A percentile compares a stretch with the other conserved stretches of the same genome.
phyloP scores from a whole-genome alignment of 1,140 invertebrate species.

The Lutraria rhynchaena region DNA sequence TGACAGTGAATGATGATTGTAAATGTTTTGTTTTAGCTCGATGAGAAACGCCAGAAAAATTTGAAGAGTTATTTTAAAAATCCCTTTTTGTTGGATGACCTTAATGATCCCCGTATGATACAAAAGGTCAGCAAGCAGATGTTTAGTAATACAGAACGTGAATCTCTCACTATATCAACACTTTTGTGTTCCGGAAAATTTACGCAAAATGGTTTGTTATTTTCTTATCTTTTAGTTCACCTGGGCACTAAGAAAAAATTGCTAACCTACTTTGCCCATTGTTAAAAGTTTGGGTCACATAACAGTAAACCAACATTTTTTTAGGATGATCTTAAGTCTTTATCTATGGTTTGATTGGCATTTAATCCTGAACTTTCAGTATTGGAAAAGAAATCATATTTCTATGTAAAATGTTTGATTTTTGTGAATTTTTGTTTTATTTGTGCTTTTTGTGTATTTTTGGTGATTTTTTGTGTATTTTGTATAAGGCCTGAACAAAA shows the following conservation, averaged over 20 bases:
- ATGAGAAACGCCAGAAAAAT: constrained; percentile 76
- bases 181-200: constrained; percentile 96
- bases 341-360: too few relatives aligned
- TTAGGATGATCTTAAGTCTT: too few relatives aligned
- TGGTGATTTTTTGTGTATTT: too few relatives aligned
- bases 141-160: constrained; percentile 78
- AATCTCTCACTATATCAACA: constrained; percentile 91
- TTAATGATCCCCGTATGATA: constrained; percentile 59
- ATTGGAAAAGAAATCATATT: too few relatives aligned
- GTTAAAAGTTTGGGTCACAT: too few relatives aligned
- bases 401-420: too few relatives aligned
- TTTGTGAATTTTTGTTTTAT: too few relatives aligned
- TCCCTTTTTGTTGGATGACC: constrained; percentile 86
- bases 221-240: not conserved
- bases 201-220: constrained; percentile 91
- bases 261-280: not conserved
- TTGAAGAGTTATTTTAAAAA: constrained; percentile 89
- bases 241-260: not conserved
- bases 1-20: too few relatives aligned
- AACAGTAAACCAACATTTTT: too few relatives aligned
- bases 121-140: constrained; percentile 19
- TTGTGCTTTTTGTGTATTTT: too few relatives aligned
- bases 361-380: too few relatives aligned
- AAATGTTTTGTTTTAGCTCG: constrained; percentile 7
- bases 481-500: too few relatives aligned